Base-by-base conservation (phyloP, 1,140 invertebrate genomes). In the Saccostrea cuccullata region DNA sequence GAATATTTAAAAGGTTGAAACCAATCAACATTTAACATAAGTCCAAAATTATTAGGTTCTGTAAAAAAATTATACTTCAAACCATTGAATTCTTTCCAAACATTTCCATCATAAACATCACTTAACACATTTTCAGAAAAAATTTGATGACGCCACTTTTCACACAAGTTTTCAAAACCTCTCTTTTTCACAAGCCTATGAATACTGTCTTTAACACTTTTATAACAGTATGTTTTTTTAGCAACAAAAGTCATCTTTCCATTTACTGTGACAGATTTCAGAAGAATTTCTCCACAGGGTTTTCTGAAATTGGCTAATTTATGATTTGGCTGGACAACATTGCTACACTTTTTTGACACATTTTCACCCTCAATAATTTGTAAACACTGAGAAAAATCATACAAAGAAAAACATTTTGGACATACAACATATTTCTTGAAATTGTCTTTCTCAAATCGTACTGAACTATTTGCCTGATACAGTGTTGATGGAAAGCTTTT, bases 1-100 rank as follows among this genome's bases (percentile, higher is more conserved):
- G 67, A 23, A 70, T 70, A 70, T 23, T 70, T 70, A 70, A 70
- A 70, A 70, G 67, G 67, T 70, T 70, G 67, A 82, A 82, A 82
- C 82, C 30, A 82, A 55, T 82, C 82, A 15, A 82, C 82, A 82
- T 82, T 82, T 82, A 85, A 55, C 84, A 85, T 85, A 55, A 47
- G 40, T 11, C 60, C 85, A 86, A 70, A 55, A 4, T 55, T 55
- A 23, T 26, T 20, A n/a, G 20, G 67, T 26, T 70, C 67, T 70
- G 17, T 70, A 11, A 70, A 70, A 70, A 70, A 70, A 70, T 23
- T 12, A 70, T 23, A 70, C 23, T 70, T 70, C 23, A n/a, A 23
- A 12, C 67, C 67, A 70, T 70, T 70, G 23, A 70, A 70, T n/a
- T 70, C 67, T 70, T 70, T 70, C 67, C 67, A 70, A 70, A 36